Evolutionary conservation across 2,113 vertebrate genomes (phyloP), one percentile per base, ranked within the genome.

Genomic region (Syngnathus typhle): DNA sequence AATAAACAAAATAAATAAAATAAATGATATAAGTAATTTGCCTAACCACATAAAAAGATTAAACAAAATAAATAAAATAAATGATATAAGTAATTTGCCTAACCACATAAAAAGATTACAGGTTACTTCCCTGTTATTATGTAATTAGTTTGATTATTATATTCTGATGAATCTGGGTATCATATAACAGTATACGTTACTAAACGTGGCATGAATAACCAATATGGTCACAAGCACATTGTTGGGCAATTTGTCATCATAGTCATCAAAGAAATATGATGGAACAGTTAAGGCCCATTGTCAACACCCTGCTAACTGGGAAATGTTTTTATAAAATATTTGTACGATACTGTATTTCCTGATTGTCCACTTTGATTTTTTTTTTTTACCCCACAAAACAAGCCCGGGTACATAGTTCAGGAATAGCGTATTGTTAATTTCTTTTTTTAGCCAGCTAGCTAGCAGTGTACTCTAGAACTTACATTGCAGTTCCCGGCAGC

Each of bases 401-500:
- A 56, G 54, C 54, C 23, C 5, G 23, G 54, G 5, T 18, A 32
- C 54, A 56, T 56, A 56, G 18, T 8, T 51, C 18, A 51, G 47
- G 47, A 2, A 32, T 8, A 39, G 13, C 13, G 44, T 46, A 15
- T 46, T 12, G 13, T 16, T 12, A 46, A 4, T 46, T 1, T 15
- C 3, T 46, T 46, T 46, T 12, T 49, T 18, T 16, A 46, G 13
- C 11, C 16, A 13, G 8, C 12, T 15, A 46, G 43, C 43, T 47
- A n/a, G 18, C 47, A 1, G 32, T 58, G 36, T 38, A 39, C 5
- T 41, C 15, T 69, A 10, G 15, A 59, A 85, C 91, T 89, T 82
- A 93, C 91, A 6, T 93, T 91, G 62, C 90, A 91, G 82, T 92
- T 93, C 52, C 89, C 91, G 52, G 91, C 90, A 12, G 78, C 0